Base-by-base conservation (phyloP, 2,888 invertebrate species). In the Plagiodera versicolora region DNA sequence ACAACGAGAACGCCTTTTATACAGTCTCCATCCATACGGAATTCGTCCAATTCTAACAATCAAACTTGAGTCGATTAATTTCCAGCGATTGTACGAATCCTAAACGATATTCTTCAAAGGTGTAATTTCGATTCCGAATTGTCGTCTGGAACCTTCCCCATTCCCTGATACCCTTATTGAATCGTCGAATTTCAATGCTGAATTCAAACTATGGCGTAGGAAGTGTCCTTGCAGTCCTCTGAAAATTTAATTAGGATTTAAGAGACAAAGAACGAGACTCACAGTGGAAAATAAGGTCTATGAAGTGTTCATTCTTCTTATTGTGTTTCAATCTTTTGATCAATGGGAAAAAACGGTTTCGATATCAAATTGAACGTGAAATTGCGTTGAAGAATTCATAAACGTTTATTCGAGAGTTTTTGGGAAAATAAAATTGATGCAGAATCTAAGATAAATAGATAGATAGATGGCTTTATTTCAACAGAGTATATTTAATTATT, bases 71-170 rank as follows among this genome's bases (percentile, higher is more conserved):
- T 64, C 68, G 74, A 74, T 75, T 74, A 75, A 75, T 74, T 74
- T 72, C 71, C 67, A 70, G 67, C 70, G 71, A 75, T 73, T 72
- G 74, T 75, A 74, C 70, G 72, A 73, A 72, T 67, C 69, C 70
- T 72, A 74, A 70, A 71, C 49, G n/a, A 17, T 70, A 72, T 74
- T 74, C 73, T 72, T 74, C 71, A 70, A 73, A 70, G 72, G 64
- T 72, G 72, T 72, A 74, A 73, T 74, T 75, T 73, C 39, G 39
- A 39, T 39, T 39, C 11, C 39, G 14, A 39, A n/a, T 39, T 4
- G 39, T 39, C 39, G n/a, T 39, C 39, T 11, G 32, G 10, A 39
- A 3, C 39, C 39, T 14, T 11, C 39, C 14, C 39, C 39, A 59
- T 45, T 61, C 60, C 39, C 39, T 6, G 14, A 39, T 6, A 8